Base-by-base conservation (phyloP, 2,113 vertebrate genomes). In the Excalfactoria chinensis region DNA sequence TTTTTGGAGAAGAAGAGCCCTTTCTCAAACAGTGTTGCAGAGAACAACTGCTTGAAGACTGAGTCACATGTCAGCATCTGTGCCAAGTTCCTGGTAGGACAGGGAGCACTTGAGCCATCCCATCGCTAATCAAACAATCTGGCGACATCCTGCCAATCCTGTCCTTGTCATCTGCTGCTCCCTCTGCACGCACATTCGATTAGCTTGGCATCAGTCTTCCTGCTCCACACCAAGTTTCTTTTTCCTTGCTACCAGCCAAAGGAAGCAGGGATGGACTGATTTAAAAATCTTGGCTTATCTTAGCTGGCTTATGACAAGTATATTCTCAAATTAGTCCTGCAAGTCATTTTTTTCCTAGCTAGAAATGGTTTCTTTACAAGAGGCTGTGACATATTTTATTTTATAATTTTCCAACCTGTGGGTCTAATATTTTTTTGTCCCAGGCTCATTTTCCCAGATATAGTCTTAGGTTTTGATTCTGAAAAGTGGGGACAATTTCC, bases 321-420 rank as follows among this genome's bases (percentile, higher is more conserved):
- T 43, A 83, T 80, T 77, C 71, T 84, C 78, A 83, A 84, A 92
- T 68, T 85, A 75, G 64, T 64, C 56, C 59, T 87, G 46, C 30
- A 84, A 92, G 73, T 94, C 71, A 91, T 18, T 88, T 88, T 93
- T 96, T 94, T 95, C 81, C 82, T 88, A 82, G 80, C 64, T 80
- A 60, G 87, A 93, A 87, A 87, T 78, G 0, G 80, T 34, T 86
- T 90, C 77, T 64, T 62, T 62, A 41, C 11, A 44, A 40, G 69
- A 60, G 43, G 56, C 10, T 25, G 19, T 70, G 67, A 88, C 35
- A 69, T 80, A 72, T 51, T 85, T 59, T 60, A 43, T 41, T 80
- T 74, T 80, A 28, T 66, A 51, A 43, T 48, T 56, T 85, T 75
- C 58, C 80, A 89, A 41, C 28, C 35, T 70, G 14, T 18, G 74